These are phyloP conservation scores for Tinamus major DNA, from an alignment of 2,797 vertebrate species.

Conservation along the genomic window DNA sequence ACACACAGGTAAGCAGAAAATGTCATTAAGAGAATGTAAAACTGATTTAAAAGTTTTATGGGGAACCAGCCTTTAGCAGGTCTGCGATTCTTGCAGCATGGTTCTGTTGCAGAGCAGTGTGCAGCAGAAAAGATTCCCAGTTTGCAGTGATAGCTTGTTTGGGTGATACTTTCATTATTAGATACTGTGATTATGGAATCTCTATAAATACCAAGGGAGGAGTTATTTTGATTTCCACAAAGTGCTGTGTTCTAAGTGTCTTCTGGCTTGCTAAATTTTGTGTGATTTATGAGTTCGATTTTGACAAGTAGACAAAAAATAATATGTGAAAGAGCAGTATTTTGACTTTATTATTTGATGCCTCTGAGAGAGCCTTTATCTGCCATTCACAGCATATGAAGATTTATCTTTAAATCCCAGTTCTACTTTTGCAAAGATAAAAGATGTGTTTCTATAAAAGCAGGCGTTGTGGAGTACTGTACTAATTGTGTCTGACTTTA, in stretches of 20 bases:
- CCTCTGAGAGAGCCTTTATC: conserved; percentile 49
- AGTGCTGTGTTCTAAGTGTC: background rate
- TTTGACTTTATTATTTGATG: conserved; percentile 43
- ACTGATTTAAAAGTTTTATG: background rate
- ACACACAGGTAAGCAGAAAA: background rate
- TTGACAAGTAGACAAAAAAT: conserved; percentile 36
- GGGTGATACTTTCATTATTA: background rate
- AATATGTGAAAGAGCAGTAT: conserved; percentile 13
- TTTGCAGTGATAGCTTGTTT: background rate
- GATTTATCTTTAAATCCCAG: conserved; percentile 43
- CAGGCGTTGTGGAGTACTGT: conserved; percentile 13
- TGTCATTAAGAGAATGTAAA: background rate
- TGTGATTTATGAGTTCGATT: conserved; percentile 15
- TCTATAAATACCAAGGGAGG: background rate
- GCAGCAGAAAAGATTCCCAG: background rate
- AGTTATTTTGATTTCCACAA: background rate
- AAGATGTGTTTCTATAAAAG: conserved; percentile 39
- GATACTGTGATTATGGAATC: background rate
- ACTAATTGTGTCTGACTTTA: conserved; percentile 40
- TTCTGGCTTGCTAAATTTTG: background rate
- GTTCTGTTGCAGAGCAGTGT: background rate
- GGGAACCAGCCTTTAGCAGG: background rate
- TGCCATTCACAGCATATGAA: conserved; percentile 29
- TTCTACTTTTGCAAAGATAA: conserved; percentile 54
- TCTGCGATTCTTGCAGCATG: background rate